Evolutionary conservation across 2,113 vertebrate genomes (phyloP).

Genomic region (Paramormyrops kingsleyae): DNA sequence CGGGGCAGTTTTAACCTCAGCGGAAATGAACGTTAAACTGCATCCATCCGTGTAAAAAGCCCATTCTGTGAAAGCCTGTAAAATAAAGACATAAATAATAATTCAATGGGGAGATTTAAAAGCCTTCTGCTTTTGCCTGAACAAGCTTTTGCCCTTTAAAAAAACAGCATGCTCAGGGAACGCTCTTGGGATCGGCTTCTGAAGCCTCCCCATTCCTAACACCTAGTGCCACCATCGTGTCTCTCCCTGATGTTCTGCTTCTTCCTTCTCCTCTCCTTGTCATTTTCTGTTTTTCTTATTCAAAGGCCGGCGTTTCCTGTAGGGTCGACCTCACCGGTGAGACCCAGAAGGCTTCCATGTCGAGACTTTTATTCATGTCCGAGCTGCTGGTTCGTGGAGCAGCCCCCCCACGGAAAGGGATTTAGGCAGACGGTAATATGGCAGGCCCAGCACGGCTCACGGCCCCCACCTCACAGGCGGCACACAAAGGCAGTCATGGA

Average conservation of each 20-base stretch:
- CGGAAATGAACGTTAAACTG: neutral
- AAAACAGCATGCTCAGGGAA: neutral
- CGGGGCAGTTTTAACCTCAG: neutral
- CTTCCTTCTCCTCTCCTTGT: neutral
- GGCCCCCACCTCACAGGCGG: conserved; percentile 28
- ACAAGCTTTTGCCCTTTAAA: conserved; percentile 18
- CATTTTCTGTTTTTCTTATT: neutral
- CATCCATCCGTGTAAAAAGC: neutral
- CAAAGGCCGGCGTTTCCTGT: neutral
- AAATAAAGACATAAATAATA: conserved; percentile 35
- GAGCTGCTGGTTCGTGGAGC: neutral
- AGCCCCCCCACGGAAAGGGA: neutral
- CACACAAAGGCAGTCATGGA: conserved; percentile 31
- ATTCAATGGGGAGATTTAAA: conserved; percentile 20
- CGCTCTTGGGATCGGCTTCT: neutral
- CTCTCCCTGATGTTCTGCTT: neutral
- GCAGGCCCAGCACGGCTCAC: conserved; percentile 35
- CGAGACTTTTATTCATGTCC: neutral
- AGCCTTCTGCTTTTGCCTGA: conserved; percentile 15
- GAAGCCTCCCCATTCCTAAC: neutral
- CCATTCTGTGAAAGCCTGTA: conserved; percentile 24
- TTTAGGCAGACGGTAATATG: neutral
- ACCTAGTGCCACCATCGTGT: neutral
- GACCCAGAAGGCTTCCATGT: neutral
- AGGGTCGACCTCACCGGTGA: neutral